phyloP scores from a whole-genome alignment of 1,140 invertebrate species.

The Saccostrea glomerata region DNA sequence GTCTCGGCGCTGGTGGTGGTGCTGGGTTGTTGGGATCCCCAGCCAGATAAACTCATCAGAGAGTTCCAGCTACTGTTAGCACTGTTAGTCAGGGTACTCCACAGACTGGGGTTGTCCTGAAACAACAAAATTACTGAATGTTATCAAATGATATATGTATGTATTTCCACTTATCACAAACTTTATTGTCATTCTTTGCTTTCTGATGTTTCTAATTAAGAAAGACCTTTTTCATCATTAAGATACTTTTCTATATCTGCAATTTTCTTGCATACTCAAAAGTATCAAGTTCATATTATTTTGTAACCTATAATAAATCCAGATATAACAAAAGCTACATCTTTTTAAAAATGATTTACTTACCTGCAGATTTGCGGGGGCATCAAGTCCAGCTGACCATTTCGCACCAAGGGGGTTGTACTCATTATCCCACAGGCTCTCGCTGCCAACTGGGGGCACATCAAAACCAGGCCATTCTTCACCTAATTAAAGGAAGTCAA shows the following conservation, averaged over 20 bases:
- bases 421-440: constrained; percentile 74
- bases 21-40: constrained; percentile 54
- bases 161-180: no score
- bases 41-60: constrained; percentile 68
- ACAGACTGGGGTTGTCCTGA: constrained; percentile 65
- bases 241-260: no score
- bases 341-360: not conserved
- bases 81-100: constrained; percentile 73
- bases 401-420: constrained; percentile 68
- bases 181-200: no score
- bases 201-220: no score
- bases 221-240: no score
- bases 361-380: constrained; percentile 46
- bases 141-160: no score
- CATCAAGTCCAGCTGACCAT: constrained; percentile 65
- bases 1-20: constrained; percentile 39
- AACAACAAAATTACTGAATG: not conserved
- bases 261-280: no score
- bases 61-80: constrained; percentile 74
- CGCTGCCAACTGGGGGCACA: constrained; percentile 68
- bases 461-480: constrained; percentile 78
- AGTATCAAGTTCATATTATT: no score
- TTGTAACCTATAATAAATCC: no score
- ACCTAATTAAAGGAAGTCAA: constrained; percentile 46
- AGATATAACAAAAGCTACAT: no score